Percentiles rank a stretch among this genome's conserved stretches.
phyloP scores from a whole-genome alignment of 1,140 invertebrate genomes.

The Myzus persicae region DNA sequence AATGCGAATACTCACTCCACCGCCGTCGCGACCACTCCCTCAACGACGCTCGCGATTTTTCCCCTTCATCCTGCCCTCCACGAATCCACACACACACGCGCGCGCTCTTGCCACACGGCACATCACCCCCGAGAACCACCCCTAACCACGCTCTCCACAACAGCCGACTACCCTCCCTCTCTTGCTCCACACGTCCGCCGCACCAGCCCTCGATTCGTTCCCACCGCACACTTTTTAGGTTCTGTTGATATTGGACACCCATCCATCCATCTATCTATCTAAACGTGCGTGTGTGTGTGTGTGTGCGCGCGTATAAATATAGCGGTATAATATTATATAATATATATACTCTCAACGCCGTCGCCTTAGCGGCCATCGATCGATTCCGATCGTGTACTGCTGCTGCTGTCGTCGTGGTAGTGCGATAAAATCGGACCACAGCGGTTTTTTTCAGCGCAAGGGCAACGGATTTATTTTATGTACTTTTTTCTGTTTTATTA shows the following conservation, averaged over 20 bases:
- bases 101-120: background rate
- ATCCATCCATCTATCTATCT: background rate
- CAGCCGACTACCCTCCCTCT: background rate
- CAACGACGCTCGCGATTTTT: background rate
- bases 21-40: background rate
- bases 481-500: background rate
- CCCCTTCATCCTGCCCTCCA: background rate
- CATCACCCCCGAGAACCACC: background rate
- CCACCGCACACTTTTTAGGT: background rate
- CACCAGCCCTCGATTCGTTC: background rate
- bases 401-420: background rate
- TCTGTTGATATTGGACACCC: constrained; percentile 2
- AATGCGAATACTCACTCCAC: constrained; percentile 23
- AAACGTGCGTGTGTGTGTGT: too few relatives aligned
- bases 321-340: background rate
- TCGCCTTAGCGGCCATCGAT: background rate
- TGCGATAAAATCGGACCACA: background rate
- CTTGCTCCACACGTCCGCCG: background rate
- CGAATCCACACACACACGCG: background rate
- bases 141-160: background rate
- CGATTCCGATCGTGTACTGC: background rate
- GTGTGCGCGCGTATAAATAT: background rate
- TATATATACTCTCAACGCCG: background rate
- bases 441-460: background rate
- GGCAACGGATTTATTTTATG: background rate